Evolutionary conservation across 2,888 invertebrate genomes (phyloP), one percentile per base, ranked within the genome.

Genomic region (Chrysotoxum bicinctum): DNA sequence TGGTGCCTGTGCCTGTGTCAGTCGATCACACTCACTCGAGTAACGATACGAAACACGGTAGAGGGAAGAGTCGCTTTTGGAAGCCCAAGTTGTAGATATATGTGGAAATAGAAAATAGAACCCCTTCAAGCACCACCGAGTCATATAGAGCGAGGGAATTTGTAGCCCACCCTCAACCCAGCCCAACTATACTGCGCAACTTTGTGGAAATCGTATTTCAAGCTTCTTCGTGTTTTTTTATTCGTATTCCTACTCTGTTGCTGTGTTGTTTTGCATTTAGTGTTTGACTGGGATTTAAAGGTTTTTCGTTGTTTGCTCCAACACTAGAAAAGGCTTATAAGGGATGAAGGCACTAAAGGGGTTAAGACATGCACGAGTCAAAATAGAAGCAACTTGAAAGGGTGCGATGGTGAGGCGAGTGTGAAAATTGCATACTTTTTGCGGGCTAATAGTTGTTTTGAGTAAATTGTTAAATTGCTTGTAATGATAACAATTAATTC

Each of bases 191-290:
- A 35, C 43, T 50, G 16, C 3, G 32, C 14, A 70, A 79, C 43
- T 78, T 69, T 69, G 64, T 79, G 58, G 48, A 75, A 84, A 75
- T 79, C 74, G 64, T 60, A 72, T 75, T 69, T 69, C 19, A 54
- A 37, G 37, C 30, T 40, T 12, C 3, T 32, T 19, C 14, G 14
- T 19, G 6, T 68, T 12, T 52, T 26, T 50, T 52, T 12, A n/a
- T 10, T 21, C n/a, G n/a, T n/a, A n/a, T 14, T 69, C 52, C 66
- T 40, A 19, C 56, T 43, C 40, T 37, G 52, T 26, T 72, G 32
- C 43, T 76, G 76, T 62, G 60, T 76, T 85, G 80, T 81, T 80
- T 80, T 76, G 76, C 76, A 76, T 80, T 85, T 85, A 77, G 73
- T 73, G 62, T 73, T 85, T 73, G 76, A 73, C 66, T 76, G 62